A percentile compares a stretch with the other conserved stretches of the same genome.
Evolutionary conservation across 2,113 vertebrate species (phyloP).

Genomic region (Limnothrissa miodon): DNA sequence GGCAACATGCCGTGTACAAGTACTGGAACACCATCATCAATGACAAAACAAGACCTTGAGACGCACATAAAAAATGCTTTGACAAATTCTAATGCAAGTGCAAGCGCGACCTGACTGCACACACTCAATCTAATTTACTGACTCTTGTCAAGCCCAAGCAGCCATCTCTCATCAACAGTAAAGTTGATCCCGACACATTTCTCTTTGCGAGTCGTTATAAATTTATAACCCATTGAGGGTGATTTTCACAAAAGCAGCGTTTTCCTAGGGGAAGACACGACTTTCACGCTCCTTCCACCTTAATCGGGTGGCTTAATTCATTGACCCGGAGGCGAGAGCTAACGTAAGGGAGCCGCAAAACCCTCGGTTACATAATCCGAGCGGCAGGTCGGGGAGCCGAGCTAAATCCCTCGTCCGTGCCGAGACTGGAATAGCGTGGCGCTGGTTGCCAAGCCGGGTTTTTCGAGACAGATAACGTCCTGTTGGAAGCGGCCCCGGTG

Average conservation of each 20-base stretch:
- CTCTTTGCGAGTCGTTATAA: neutral
- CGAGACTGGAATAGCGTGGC: neutral
- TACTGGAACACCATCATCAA: neutral
- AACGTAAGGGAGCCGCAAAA: neutral
- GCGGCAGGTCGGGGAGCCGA: neutral
- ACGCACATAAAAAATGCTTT: neutral
- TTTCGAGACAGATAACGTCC: neutral
- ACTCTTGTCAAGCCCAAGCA: neutral
- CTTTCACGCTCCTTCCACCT: neutral
- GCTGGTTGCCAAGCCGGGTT: neutral
- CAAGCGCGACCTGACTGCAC: neutral
- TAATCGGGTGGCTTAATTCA: neutral
- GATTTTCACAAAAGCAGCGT: neutral
- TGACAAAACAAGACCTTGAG: conserved; percentile 17
- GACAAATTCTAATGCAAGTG: neutral
- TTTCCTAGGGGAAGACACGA: neutral
- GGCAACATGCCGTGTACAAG: neutral
- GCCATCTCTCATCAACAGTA: neutral
- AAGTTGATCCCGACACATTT: neutral
- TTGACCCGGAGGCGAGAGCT: neutral
- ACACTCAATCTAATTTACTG: neutral
- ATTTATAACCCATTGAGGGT: neutral
- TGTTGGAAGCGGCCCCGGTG: neutral
- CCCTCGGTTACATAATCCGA: neutral
- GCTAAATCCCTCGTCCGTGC: neutral